Evolutionary conservation across 2,888 invertebrate species (phyloP), one percentile per base, ranked within the genome.

Genomic region (Seira sanloemensis): DNA sequence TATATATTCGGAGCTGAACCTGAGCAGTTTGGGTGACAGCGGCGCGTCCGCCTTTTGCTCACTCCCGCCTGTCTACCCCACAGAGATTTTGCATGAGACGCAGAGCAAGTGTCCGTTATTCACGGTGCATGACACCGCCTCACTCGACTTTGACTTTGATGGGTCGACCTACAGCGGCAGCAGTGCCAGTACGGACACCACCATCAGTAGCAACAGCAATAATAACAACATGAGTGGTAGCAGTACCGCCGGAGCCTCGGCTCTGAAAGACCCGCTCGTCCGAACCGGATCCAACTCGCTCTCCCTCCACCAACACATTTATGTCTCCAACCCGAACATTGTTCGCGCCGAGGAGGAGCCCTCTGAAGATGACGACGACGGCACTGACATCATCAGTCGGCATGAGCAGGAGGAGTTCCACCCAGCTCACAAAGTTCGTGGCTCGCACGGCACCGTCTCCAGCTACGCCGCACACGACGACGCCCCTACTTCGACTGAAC

Each of bases 101-200:
- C 84, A 85, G 25, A 73, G 78, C 46, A 84, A 85, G 68, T 85
- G 83, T 4, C 86, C 83, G 58, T 54, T 88, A 19, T 89, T 88
- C 65, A 78, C 85, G 9, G 77, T 76, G 58, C 83, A 86, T 54
- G 88, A 88, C 54, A 81, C 86, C 19, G 88, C 86, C 58, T 87
- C 88, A 9, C 85, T 87, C 12, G 88, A 85, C 62, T 89, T 87
- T 84, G 86, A 86, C 37, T 84, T 82, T 71, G 81, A 86, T 25
- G 79, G 79, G 16, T 79, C 86, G 2, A 69, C 79, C 16, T 86
- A 73, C 71, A 83, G 83, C 23, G 81, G 80, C 37, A 74, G 73
- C 18, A 73, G 78, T 58, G 73, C 73, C 25, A 68, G 69, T 68
- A 69, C 74, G 26, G 83, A 74, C 23, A 78, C 68, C 7, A 74